phyloP scores from a whole-genome alignment of 1,140 invertebrate genomes.

The Heliconius melpomene region DNA sequence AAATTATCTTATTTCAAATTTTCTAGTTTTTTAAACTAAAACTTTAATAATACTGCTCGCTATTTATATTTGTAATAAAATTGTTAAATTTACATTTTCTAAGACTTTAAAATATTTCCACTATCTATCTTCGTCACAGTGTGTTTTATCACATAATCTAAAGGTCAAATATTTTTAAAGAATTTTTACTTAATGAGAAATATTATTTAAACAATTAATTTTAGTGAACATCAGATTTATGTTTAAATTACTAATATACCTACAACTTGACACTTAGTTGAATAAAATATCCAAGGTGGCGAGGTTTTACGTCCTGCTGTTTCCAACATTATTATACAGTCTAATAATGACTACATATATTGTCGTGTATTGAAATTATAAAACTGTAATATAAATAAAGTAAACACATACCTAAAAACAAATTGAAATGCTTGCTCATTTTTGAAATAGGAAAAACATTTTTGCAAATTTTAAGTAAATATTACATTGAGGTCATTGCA shows the following conservation, averaged over 20 bases:
- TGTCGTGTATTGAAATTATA: background rate
- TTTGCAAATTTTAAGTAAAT: too few relatives aligned
- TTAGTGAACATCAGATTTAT: background rate
- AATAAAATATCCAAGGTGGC: background rate
- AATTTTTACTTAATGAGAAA: background rate
- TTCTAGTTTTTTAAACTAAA: background rate
- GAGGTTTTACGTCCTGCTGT: background rate
- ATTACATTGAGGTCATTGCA: too few relatives aligned
- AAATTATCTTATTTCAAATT: background rate
- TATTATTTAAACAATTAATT: constrained; percentile 5
- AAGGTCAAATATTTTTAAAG: constrained; percentile 7
- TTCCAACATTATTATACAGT: background rate
- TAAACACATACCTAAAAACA: background rate
- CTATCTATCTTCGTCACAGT: background rate
- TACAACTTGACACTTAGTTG: background rate
- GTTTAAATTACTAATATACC: constrained; percentile 3
- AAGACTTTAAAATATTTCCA: constrained; percentile 2
- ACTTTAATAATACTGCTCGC: background rate
- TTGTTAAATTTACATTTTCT: background rate
- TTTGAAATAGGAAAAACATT: too few relatives aligned
- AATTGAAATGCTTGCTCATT: background rate
- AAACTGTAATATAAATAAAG: background rate
- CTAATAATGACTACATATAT: background rate
- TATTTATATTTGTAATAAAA: background rate
- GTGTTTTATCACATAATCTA: constrained; percentile 6